Percentiles rank a stretch among this genome's conserved stretches.
These are phyloP conservation scores for Lasioglossum malachurum DNA, from an alignment of 2,888 invertebrate species.

Conservation along the genomic window DNA sequence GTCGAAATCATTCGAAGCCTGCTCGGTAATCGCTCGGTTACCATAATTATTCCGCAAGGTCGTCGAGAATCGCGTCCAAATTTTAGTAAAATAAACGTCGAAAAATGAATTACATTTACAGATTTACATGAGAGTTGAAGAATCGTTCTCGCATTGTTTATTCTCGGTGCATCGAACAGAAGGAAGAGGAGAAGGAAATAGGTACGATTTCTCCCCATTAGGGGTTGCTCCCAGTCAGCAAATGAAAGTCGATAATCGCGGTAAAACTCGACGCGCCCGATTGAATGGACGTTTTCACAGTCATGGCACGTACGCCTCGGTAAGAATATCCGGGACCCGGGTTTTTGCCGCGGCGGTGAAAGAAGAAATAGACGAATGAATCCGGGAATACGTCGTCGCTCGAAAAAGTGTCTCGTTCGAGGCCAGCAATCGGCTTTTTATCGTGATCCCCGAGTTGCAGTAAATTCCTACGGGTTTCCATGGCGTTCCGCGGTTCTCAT, in stretches of 20 bases:
- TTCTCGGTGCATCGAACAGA: neutral
- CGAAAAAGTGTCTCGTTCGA: slow-evolving; percentile 60
- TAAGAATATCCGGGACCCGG: slow-evolving; percentile 54
- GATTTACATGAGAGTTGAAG: neutral
- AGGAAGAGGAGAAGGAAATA: neutral
- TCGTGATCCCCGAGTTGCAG: slow-evolving; percentile 46
- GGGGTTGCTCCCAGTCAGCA: slow-evolving; percentile 3
- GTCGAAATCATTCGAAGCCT: neutral
- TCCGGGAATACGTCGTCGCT: slow-evolving; percentile 66
- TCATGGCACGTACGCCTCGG: slow-evolving; percentile 61
- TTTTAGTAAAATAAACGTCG: neutral
- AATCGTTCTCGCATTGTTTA: neutral
- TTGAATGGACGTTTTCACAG: slow-evolving; percentile 35
- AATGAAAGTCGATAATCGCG: slow-evolving; percentile 46
- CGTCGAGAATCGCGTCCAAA: neutral
- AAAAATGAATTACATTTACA: too few relatives aligned
- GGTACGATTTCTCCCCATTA: slow-evolving; percentile 7
- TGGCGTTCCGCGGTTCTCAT: neutral
- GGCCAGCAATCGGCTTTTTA: slow-evolving; percentile 68
- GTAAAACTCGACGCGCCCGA: slow-evolving; percentile 30
- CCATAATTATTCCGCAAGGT: neutral
- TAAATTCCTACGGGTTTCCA: slow-evolving; percentile 24
- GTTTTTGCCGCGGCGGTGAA: slow-evolving; percentile 34
- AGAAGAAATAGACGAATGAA: slow-evolving; percentile 68
- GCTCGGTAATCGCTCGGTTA: neutral